phyloP scores from a whole-genome alignment of 1,140 invertebrate genomes.

The Cryptotermes secundus region DNA sequence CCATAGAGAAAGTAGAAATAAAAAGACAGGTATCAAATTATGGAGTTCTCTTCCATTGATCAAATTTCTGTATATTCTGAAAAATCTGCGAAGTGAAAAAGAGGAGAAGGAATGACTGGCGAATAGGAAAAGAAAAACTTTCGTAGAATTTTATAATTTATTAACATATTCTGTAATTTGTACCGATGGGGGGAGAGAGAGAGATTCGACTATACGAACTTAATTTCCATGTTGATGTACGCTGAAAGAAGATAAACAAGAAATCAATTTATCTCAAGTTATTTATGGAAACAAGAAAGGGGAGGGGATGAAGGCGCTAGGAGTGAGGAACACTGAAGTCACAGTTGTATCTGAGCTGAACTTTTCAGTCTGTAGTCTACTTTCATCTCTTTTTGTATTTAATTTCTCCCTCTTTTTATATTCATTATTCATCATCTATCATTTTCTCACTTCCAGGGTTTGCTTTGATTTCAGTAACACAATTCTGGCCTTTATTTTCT shows the following conservation, averaged over 20 bases:
- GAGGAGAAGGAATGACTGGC: neutral
- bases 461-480: neutral
- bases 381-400: neutral
- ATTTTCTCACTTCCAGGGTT: neutral
- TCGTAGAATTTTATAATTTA: slow-evolving; percentile 7
- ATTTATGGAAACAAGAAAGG: neutral
- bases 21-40: neutral
- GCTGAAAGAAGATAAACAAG: slow-evolving; percentile 1
- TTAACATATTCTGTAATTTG: neutral
- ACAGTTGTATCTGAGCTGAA: neutral
- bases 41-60: neutral
- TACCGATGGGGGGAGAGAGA: neutral
- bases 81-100: neutral
- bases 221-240: slow-evolving; percentile 13
- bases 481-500: neutral
- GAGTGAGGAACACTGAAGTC: neutral
- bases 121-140: neutral
- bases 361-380: neutral
- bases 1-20: neutral
- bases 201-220: neutral
- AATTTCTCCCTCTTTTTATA: slow-evolving; percentile 9
- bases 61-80: neutral
- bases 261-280: slow-evolving; percentile 10
- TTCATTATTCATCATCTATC: neutral
- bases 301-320: neutral